Evolutionary conservation across 2,888 invertebrate genomes (phyloP).

Genomic region (Chromoteleia sp.): DNA sequence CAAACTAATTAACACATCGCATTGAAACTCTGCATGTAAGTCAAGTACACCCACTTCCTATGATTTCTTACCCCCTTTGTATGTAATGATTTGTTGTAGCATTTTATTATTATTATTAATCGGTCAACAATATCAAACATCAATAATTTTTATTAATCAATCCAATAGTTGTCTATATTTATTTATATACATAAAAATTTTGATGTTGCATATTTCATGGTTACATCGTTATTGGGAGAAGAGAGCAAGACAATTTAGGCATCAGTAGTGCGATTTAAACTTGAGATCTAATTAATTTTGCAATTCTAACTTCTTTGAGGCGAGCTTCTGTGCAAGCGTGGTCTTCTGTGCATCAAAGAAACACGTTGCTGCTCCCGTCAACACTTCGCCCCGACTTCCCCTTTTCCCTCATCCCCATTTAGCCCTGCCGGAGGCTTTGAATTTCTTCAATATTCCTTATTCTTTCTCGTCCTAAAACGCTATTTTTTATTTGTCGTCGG

Average conservation of each 20-base stretch:
- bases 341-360: constrained; percentile 47
- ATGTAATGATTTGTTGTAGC: too few relatives aligned
- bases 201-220: too few relatives aligned
- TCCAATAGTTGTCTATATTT: too few relatives aligned
- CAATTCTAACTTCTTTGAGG: constrained; percentile 75
- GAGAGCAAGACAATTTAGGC: constrained; percentile 2
- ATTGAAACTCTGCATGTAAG: too few relatives aligned
- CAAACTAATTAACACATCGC: too few relatives aligned
- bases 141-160: too few relatives aligned
- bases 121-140: too few relatives aligned
- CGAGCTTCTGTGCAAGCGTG: constrained; percentile 28
- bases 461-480: constrained; percentile 54
- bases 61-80: too few relatives aligned
- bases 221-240: neutral
- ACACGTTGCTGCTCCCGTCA: constrained; percentile 48
- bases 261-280: constrained; percentile 72
- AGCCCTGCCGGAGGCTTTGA: constrained; percentile 50
- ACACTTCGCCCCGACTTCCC: constrained; percentile 32
- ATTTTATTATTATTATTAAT: too few relatives aligned
- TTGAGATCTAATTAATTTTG: constrained; percentile 79
- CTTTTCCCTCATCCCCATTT: too few relatives aligned
- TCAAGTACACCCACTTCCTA: too few relatives aligned
- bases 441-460: constrained; percentile 59
- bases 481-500: constrained; percentile 66
- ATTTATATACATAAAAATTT: too few relatives aligned